These are phyloP conservation scores for Noturus placidus DNA, from an alignment of 2,113 vertebrate species.

Conservation along the genomic window DNA sequence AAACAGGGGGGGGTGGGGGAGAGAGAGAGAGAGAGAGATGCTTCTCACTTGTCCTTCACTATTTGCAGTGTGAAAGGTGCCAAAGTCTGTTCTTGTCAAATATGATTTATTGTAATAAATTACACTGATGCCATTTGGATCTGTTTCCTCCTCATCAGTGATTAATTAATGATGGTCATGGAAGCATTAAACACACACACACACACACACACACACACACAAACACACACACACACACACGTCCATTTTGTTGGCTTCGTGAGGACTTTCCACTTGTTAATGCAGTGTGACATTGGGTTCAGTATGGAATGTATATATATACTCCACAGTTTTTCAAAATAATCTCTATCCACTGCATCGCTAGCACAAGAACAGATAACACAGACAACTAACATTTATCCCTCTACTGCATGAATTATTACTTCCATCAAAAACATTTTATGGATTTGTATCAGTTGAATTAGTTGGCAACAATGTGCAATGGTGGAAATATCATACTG, in stretches of 20 bases:
- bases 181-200: not conserved
- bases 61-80: conserved; percentile 31
- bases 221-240: not conserved
- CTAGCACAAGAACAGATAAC: no score
- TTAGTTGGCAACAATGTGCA: no score
- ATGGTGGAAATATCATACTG: no score
- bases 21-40: conserved; percentile 42
- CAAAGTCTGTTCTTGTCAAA: conserved; percentile 10
- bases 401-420: no score
- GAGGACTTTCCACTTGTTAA: not conserved
- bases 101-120: conserved; percentile 39
- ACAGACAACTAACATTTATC: no score
- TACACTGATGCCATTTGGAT: conserved; percentile 7
- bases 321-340: no score
- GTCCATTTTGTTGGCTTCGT: not conserved
- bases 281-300: not conserved
- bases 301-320: no score
- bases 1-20: conserved; percentile 43
- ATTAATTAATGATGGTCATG: conserved; percentile 60
- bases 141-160: conserved; percentile 46
- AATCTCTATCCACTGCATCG: no score
- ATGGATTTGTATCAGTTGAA: no score
- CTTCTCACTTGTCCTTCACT: conserved; percentile 11
- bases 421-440: no score
- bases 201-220: not conserved